Evolutionary conservation across 2,888 invertebrate species (phyloP), one percentile per base, ranked within the genome.

Genomic region (Unio pictorum): DNA sequence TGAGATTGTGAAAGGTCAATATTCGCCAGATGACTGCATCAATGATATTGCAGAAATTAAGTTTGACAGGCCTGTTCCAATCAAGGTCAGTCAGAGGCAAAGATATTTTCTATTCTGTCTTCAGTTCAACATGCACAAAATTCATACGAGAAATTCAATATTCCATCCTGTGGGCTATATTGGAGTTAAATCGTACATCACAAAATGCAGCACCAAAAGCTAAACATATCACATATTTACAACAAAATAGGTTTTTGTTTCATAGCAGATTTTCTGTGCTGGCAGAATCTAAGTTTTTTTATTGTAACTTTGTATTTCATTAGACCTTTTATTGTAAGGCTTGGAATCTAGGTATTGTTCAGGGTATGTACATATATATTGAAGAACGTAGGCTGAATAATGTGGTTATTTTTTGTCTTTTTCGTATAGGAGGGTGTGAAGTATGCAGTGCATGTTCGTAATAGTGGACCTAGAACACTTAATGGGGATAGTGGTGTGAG

Each of bases 401-500:
- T 28, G 28, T 59, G 45, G 23, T 61, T 30, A 6, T 68, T 15
- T 34, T 56, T 54, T 64, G 26, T 23, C 45, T 20, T n/a, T 66
- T 54, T 54, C 70, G 82, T 83, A 54, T 85, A 95, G 94, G 96
- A 96, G 89, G 94, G 95, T 79, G 92, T 94, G 0, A 95, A 96
- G 79, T 98, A 98, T 90, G 97, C 97, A 0, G 91, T 98, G 45
- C 92, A 97, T 18, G 90, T 98, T 61, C 93, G 96, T 84, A 96
- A 96, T 87, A 95, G 95, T 85, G 98, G 98, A 11, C 95, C 96
- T 5, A 93, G 96, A 74, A 98, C 98, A 1, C 95, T 95, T 75
- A 98, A 97, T 87, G 99, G 99, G 1, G 98, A 99, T 90, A 95
- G 95, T 45, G 98, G 98, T 0, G 90, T 96, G 74, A 93, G 94